Evolutionary conservation across 2,888 invertebrate species (phyloP), one percentile per base, ranked within the genome.

Genomic region (Octonoba sinensis): DNA sequence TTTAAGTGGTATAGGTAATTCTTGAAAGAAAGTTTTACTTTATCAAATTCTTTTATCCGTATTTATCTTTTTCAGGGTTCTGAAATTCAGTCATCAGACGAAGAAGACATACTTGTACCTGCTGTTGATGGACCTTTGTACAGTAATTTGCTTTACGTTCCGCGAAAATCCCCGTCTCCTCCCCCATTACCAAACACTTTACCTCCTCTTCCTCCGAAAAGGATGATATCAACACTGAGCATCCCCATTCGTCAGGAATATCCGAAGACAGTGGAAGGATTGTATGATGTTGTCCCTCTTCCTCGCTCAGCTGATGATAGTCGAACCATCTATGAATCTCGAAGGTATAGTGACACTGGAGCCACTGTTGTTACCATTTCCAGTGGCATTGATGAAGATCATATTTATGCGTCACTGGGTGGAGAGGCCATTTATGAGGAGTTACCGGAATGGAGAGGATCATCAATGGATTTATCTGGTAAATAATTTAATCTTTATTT

Each of bases 81-180:
- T 1, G 64, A 69, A 8, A 18, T 27, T 46, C 65, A 27, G 0
- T 74, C 74, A 0, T 69, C 69, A 18, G 54, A 54, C 11, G 56
- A 56, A 4, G 69, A 69, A 56, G 69, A 69, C 27, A 16, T 54
- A 15, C 4, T 18, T 36, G 18, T 36, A 13, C 8, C 36, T 0
- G 22, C 44, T 20, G 69, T 81, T 27, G 62, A 73, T 24, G 72
- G 82, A 3, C 82, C 82, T 20, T 18, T 82, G 18, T 82, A 82
- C 66, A 82, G 82, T 59, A 76, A 82, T 1, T 60, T 82, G 6
- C 51, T 82, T 3, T 82, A 82, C 18, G 82, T 82, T 27, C 67
- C 76, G 16, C 76, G 60, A 4, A 71, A 71, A 12, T 76, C 76
- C 3, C 82, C 82, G 0, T 71, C 82, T 0, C 82, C 82, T 24